Percentiles rank a stretch among this genome's conserved stretches.
Evolutionary conservation across 2,888 invertebrate species (phyloP).

Genomic region (Venusia cambrica): DNA sequence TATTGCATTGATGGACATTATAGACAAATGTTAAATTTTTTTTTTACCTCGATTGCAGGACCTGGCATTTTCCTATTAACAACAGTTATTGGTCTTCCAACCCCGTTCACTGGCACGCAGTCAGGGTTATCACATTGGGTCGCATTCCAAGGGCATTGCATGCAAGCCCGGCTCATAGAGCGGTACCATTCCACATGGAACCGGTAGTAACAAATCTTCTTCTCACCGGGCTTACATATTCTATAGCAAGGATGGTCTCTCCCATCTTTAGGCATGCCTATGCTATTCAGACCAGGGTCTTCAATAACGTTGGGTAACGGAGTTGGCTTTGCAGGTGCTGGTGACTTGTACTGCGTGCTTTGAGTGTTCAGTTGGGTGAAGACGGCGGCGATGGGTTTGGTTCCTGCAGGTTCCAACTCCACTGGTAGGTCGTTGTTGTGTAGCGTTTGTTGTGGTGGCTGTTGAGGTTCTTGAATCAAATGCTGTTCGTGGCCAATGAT

Average conservation of each 20-base stretch:
- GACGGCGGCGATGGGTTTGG: too few relatives aligned
- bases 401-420: too few relatives aligned
- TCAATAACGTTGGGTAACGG: too few relatives aligned
- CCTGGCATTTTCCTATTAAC: slow-evolving; percentile 91
- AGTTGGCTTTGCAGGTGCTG: too few relatives aligned
- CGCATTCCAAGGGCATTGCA: slow-evolving; percentile 84
- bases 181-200: slow-evolving; percentile 27
- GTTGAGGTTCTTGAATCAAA: not conserved
- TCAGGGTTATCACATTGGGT: slow-evolving; percentile 64
- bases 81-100: slow-evolving; percentile 59
- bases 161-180: slow-evolving; percentile 80
- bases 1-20: too few relatives aligned
- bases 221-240: slow-evolving; percentile 5
- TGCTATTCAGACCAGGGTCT: slow-evolving; percentile 15
- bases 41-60: slow-evolving; percentile 86
- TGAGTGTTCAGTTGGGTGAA: too few relatives aligned
- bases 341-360: too few relatives aligned
- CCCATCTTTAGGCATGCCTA: slow-evolving; percentile 20
- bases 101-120: slow-evolving; percentile 22
- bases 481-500: slow-evolving; percentile 9
- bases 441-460: not conserved
- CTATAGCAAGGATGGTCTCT: slow-evolving; percentile 25
- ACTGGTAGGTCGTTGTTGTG: not conserved
- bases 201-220: slow-evolving; percentile 21
- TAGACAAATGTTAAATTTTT: too few relatives aligned